These are phyloP conservation scores for Coendou prehensilis DNA, from an alignment of 2,797 vertebrate genomes.

Conservation along the genomic window DNA sequence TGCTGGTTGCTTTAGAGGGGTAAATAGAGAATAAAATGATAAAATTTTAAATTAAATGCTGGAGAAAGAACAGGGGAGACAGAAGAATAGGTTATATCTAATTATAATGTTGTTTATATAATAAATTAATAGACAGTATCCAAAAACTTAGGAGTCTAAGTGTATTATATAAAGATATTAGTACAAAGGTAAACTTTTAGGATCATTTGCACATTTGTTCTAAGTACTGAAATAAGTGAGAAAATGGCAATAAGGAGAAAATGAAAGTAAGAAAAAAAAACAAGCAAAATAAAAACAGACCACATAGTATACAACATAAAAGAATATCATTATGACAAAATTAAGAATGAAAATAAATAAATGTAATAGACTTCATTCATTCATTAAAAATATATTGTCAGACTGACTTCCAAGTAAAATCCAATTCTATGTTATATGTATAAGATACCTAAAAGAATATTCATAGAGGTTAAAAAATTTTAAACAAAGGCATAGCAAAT, in stretches of 20 bases:
- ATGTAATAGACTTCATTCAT: not conserved
- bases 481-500: not conserved
- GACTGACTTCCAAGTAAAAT: not conserved
- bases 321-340: not conserved
- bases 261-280: not conserved
- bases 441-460: not conserved
- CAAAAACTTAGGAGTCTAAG: not conserved
- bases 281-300: not conserved
- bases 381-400: not conserved
- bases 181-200: not conserved
- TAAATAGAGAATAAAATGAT: not conserved
- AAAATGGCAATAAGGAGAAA: not conserved
- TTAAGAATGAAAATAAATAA: not conserved
- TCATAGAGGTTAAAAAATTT: not conserved
- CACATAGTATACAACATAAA: not conserved
- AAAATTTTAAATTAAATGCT: not conserved
- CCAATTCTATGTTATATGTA: not conserved
- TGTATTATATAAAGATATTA: not conserved
- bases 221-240: not conserved
- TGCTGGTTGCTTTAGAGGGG: not conserved
- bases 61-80: not conserved
- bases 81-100: not conserved
- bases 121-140: not conserved
- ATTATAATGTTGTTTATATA: not conserved
- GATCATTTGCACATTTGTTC: not conserved